Evolutionary conservation across 2,888 invertebrate species (phyloP), one percentile per base, ranked within the genome.

Genomic region (Cremastinae sp.): DNA sequence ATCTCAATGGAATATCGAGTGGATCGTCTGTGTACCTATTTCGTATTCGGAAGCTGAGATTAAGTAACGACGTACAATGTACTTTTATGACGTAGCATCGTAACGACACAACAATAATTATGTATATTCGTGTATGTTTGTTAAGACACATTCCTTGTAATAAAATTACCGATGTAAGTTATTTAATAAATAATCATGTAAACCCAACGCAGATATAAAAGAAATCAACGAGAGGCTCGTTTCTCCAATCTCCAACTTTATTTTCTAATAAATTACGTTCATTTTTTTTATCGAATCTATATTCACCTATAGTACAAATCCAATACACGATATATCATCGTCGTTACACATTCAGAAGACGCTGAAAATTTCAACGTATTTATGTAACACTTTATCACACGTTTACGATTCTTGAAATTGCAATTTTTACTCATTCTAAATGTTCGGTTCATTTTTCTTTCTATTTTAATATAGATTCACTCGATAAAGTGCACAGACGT

Each of bases 261-360:
- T 86, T 86, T 82, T 80, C 84, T 86, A 87, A 86, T 86, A 87
- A 87, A 87, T 87, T 86, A 86, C 74, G 83, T 83, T 83, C 84
- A 81, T 85, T 82, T 56, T 66, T 68, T 78, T 79, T 77, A 80
- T 78, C 81, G 79, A 83, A 79, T 81, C 62, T 78, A 74, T 75
- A 79, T 81, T 82, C 72, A 71, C 61, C 83, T 87, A 86, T 86
- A 81, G 84, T 87, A 88, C 85, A 88, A 88, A 86, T 81, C 80
- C 78, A 78, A 82, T 79, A 78, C 79, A 79, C 78, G 68, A 74
- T 75, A 62, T 82, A 79, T 83, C 80, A 84, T 49, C 22, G 36
- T 56, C 45, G 38, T 69, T 66, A 53, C 28, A 59, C 38, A 47
- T 14, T 38, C 68, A 64, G 68, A 34, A 28, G 28, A 28, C 28